phyloP scores from a whole-genome alignment of 2,888 invertebrate genomes.

The Petrolisthes cinctipes region DNA sequence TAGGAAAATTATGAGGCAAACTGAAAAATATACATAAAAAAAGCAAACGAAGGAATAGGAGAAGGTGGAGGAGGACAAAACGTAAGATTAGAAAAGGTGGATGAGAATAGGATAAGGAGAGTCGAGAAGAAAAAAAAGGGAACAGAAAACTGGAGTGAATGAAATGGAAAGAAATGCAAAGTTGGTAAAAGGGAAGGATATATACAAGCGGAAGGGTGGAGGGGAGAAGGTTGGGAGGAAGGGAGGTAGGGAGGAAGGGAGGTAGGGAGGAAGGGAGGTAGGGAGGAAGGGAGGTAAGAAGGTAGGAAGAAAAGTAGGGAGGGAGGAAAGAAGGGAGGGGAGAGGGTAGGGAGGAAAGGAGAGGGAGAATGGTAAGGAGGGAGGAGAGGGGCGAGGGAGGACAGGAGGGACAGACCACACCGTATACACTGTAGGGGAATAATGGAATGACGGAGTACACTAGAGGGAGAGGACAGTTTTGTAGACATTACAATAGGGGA shows the following conservation, averaged over 20 bases:
- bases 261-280: background rate
- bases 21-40: background rate
- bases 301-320: too few relatives aligned
- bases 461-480: too few relatives aligned
- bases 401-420: background rate
- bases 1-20: background rate
- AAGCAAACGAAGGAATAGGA: background rate
- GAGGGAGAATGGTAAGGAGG: background rate
- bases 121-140: background rate
- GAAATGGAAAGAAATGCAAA: background rate
- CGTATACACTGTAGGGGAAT: too few relatives aligned
- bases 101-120: background rate
- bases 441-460: too few relatives aligned
- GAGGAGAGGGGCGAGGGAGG: background rate
- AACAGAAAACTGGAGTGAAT: background rate
- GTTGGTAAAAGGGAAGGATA: background rate
- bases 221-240: background rate
- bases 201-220: background rate
- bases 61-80: background rate
- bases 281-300: background rate
- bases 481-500: background rate
- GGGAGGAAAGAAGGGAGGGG: background rate
- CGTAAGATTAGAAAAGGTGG: background rate
- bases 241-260: background rate
- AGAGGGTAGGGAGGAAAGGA: background rate